These are phyloP conservation scores for Prionace glauca DNA, from an alignment of 2,797 vertebrate species.

Conservation along the genomic window DNA sequence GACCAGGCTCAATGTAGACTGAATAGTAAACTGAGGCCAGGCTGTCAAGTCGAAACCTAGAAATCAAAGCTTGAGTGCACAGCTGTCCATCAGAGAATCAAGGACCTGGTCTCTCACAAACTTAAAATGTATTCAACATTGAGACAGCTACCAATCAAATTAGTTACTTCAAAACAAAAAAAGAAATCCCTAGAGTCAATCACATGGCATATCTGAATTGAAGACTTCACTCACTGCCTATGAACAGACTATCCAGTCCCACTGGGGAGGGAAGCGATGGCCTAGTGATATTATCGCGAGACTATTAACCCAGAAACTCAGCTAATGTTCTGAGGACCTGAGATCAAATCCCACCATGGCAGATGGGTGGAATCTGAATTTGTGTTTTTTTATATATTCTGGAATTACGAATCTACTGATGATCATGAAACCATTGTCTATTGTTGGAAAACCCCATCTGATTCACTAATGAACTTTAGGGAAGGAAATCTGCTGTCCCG, in stretches of 20 bases:
- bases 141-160: background rate
- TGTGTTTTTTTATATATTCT: no score
- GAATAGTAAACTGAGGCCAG: background rate
- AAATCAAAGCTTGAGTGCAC: background rate
- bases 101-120: background rate
- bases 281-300: no score
- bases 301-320: no score
- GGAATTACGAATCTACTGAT: no score
- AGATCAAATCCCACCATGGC: no score
- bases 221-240: background rate
- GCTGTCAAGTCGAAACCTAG: background rate
- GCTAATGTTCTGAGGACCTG: no score
- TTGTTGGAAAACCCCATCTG: no score
- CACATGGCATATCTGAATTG: background rate
- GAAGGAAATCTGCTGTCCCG: no score
- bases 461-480: no score
- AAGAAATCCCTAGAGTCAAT: background rate
- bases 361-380: no score
- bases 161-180: background rate
- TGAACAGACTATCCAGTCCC: background rate
- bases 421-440: no score
- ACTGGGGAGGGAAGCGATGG: background rate
- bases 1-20: background rate
- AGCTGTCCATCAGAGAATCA: background rate
- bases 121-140: background rate